These are phyloP conservation scores for Operophtera brumata DNA, from an alignment of 2,888 invertebrate species.

Conservation along the genomic window DNA sequence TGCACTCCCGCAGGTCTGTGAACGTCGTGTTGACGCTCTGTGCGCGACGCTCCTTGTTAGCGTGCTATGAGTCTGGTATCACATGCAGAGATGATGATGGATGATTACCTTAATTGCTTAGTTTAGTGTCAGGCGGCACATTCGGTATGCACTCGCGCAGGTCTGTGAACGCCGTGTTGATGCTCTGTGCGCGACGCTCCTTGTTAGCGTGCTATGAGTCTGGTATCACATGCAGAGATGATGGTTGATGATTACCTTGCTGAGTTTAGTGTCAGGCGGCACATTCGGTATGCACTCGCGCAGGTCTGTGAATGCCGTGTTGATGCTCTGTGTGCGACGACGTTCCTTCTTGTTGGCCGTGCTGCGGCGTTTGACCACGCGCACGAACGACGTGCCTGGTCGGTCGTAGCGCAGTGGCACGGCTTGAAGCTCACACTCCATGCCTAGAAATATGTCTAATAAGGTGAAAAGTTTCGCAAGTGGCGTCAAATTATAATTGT, in stretches of 20 bases:
- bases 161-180: constrained; percentile 96
- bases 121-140: constrained; percentile 96
- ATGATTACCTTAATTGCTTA: constrained; percentile 84
- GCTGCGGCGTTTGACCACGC: constrained; percentile 88
- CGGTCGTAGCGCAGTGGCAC: constrained; percentile 64
- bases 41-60: constrained; percentile 96
- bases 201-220: constrained; percentile 96
- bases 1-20: constrained; percentile 94
- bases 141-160: constrained; percentile 97
- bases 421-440: constrained; percentile 66
- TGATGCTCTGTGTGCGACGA: constrained; percentile 94
- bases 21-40: constrained; percentile 98
- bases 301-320: constrained; percentile 95
- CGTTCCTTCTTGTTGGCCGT: constrained; percentile 98
- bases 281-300: constrained; percentile 98
- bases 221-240: too few relatives aligned
- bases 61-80: too few relatives aligned
- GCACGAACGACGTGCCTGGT: constrained; percentile 63
- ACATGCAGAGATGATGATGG: too few relatives aligned
- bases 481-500: too few relatives aligned
- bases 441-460: constrained; percentile 38
- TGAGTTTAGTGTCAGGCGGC: constrained; percentile 96
- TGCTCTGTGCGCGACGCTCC: constrained; percentile 95
- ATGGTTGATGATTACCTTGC: constrained; percentile 69
- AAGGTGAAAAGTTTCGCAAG: too few relatives aligned